phyloP scores from a whole-genome alignment of 2,113 vertebrate genomes.

The Indicator indicator region DNA sequence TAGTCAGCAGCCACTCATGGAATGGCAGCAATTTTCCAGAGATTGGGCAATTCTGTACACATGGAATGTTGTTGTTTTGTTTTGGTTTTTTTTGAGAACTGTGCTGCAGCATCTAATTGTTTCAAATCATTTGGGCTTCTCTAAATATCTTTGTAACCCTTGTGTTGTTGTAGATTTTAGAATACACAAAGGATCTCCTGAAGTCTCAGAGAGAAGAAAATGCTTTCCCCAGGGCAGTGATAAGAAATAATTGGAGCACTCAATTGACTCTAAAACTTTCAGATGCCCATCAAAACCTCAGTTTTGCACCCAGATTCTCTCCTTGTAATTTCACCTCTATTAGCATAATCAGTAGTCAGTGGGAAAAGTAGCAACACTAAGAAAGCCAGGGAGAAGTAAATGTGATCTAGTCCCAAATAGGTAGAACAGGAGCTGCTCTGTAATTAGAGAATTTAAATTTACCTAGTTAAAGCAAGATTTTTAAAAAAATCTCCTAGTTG shows the following conservation, averaged over 20 bases:
- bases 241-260: neutral
- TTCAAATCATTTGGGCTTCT: neutral
- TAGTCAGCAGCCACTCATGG: neutral
- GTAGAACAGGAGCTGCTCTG: neutral
- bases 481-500: too few species aligned
- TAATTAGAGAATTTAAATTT: neutral
- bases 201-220: neutral
- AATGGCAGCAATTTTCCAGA: neutral
- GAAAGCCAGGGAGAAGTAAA: neutral
- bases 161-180: neutral
- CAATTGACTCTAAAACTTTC: fast-evolving
- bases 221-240: fast-evolving
- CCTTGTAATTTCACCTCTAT: neutral
- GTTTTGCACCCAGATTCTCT: neutral
- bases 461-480: neutral
- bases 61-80: neutral
- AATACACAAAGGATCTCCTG: neutral
- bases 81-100: neutral
- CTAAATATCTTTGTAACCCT: neutral
- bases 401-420: neutral
- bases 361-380: neutral
- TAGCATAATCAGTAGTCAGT: neutral
- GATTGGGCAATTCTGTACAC: neutral
- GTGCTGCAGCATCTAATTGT: neutral
- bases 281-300: neutral